These are phyloP conservation scores for Falco biarmicus DNA, from an alignment of 2,797 vertebrate species.

Conservation along the genomic window DNA sequence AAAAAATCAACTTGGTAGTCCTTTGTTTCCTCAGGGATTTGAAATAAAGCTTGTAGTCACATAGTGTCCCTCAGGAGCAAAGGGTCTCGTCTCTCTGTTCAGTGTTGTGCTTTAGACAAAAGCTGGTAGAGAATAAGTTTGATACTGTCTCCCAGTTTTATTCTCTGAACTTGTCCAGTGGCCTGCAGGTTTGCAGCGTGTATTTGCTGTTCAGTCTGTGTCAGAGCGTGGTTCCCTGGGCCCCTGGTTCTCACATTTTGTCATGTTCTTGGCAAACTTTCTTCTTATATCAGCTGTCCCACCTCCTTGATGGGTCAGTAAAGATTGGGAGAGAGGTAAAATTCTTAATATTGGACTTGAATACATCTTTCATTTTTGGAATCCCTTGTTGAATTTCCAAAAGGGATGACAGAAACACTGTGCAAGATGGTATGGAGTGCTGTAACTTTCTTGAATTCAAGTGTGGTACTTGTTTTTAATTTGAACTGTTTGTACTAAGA, in stretches of 20 bases:
- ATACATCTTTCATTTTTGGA: neutral
- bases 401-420: neutral
- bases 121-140: neutral
- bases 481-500: neutral
- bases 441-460: neutral
- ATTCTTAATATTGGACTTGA: neutral
- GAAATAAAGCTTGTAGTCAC: neutral
- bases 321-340: neutral
- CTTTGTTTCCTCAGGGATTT: neutral
- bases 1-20: neutral
- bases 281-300: neutral
- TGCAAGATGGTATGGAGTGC: rapidly evolving
- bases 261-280: neutral
- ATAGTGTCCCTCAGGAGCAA: neutral
- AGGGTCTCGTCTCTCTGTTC: neutral
- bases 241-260: neutral
- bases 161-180: rapidly evolving
- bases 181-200: neutral
- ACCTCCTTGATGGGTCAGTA: neutral
- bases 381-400: neutral
- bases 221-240: neutral
- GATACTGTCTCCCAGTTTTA: neutral
- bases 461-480: neutral
- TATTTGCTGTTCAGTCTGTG: rapidly evolving
- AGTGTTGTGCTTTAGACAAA: rapidly evolving